phyloP scores from a whole-genome alignment of 1,140 invertebrate species.

The Tribolium castaneum region DNA sequence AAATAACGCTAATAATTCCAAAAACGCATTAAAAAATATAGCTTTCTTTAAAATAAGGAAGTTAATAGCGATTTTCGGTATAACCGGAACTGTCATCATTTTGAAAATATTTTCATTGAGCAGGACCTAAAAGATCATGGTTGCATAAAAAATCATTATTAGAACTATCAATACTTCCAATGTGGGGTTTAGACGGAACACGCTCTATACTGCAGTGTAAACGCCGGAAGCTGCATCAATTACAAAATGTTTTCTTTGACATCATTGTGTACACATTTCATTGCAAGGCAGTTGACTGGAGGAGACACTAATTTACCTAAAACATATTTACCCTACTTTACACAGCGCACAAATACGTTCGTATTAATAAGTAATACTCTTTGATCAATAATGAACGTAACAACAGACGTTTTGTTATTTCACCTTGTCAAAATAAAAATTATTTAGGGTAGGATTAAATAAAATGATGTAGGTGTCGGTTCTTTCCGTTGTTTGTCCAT shows the following conservation, averaged over 20 bases:
- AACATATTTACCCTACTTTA: constrained; percentile 5
- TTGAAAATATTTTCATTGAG: no score
- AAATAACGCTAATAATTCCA: no score
- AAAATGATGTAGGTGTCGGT: no score
- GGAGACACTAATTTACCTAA: constrained; percentile 1
- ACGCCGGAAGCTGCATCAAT: neutral
- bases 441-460: neutral
- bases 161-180: no score
- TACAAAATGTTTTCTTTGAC: constrained; percentile 3
- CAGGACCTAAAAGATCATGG: no score
- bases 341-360: neutral
- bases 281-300: constrained; percentile 5
- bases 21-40: no score
- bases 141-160: no score
- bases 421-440: neutral
- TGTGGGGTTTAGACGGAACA: no score
- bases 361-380: neutral
- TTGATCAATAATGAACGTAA: neutral
- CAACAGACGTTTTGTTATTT: neutral
- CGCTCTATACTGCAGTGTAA: neutral
- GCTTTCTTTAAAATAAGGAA: no score
- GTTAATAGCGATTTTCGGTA: no score
- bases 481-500: no score
- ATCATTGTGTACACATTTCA: constrained; percentile 23
- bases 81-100: no score